These are phyloP conservation scores for Incurvaria masculella DNA, from an alignment of 2,888 invertebrate species.

Conservation along the genomic window DNA sequence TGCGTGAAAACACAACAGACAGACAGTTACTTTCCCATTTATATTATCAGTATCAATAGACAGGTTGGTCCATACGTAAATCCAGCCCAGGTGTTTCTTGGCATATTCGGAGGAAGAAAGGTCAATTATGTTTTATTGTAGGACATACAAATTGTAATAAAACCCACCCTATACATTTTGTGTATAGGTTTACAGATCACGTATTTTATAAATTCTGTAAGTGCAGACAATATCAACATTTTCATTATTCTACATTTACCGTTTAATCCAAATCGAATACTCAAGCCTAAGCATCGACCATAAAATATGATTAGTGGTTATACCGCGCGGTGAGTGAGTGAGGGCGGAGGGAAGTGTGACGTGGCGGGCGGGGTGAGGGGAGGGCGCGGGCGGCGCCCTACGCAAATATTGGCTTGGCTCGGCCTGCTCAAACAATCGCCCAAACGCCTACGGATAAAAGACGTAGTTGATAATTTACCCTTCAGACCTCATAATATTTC, in stretches of 20 bases:
- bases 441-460: neutral
- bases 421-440: conserved; percentile 32
- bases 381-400: conserved; percentile 24
- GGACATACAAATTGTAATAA: no score
- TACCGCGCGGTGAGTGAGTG: conserved; percentile 11
- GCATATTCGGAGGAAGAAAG: no score
- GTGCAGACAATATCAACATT: no score
- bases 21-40: no score
- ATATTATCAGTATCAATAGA: no score
- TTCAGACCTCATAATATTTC: neutral
- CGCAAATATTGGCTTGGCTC: conserved; percentile 27
- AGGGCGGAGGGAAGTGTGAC: neutral
- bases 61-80: no score
- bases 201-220: no score
- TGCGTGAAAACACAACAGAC: no score
- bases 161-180: no score
- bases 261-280: conserved; percentile 41
- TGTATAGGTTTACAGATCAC: no score
- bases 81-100: no score
- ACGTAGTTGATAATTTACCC: neutral
- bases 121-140: no score
- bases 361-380: conserved; percentile 12
- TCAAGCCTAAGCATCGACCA: conserved; percentile 32
- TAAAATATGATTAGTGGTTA: conserved; percentile 52
- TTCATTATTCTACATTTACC: conserved; percentile 17